These are phyloP conservation scores for Trochalopteron elliotii DNA, from an alignment of 2,113 vertebrate genomes.

Conservation along the genomic window DNA sequence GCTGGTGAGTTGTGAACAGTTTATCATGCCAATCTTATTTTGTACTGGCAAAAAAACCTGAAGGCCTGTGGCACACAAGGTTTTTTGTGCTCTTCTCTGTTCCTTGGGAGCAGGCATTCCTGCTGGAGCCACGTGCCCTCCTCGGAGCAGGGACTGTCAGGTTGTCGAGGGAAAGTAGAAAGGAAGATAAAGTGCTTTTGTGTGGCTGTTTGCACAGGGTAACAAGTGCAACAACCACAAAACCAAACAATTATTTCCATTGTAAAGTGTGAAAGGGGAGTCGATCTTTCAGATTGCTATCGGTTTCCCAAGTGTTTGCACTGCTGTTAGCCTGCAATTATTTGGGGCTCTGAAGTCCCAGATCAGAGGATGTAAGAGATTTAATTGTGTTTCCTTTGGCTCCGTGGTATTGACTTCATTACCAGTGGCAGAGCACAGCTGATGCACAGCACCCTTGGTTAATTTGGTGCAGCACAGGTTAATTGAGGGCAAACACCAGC, in stretches of 20 bases:
- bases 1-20: conserved; percentile 35
- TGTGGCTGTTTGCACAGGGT: not conserved
- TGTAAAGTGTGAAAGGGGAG: not conserved
- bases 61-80: not conserved
- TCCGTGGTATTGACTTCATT: not conserved
- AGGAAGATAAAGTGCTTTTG: not conserved
- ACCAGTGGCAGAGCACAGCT: not conserved
- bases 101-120: not conserved
- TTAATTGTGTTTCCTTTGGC: not conserved
- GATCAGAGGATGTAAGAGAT: not conserved
- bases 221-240: not conserved
- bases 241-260: not conserved
- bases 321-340: not conserved
- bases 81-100: not conserved
- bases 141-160: not conserved
- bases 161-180: not conserved
- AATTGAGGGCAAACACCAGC: not conserved
- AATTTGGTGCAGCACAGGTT: not conserved
- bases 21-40: not conserved
- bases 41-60: not conserved
- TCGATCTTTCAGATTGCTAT: not conserved
- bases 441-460: not conserved
- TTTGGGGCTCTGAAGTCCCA: not conserved
- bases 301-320: not conserved
- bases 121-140: not conserved